Evolutionary conservation across 1,140 invertebrate genomes (phyloP).

Genomic region (Eubasilissa regina): DNA sequence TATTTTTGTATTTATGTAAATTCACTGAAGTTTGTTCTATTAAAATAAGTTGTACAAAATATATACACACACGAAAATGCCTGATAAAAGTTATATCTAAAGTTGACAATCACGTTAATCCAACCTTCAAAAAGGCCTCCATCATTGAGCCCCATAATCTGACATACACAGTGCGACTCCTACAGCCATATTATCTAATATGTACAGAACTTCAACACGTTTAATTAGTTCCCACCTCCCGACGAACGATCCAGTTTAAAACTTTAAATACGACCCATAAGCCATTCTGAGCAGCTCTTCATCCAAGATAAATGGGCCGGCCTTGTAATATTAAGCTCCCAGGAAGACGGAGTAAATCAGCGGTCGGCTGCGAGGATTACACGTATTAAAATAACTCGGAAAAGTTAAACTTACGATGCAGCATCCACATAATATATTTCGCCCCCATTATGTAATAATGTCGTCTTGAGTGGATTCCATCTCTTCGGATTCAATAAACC

Average conservation of each 20-base stretch:
- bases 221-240: constrained; percentile 44
- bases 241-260: constrained; percentile 33
- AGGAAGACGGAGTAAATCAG: constrained; percentile 37
- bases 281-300: constrained; percentile 26
- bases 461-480: constrained; percentile 12
- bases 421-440: constrained; percentile 19
- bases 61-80: neutral
- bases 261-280: constrained; percentile 33
- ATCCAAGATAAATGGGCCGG: constrained; percentile 38
- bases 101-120: constrained; percentile 16
- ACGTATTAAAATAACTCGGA: constrained; percentile 40
- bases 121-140: neutral
- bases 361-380: constrained; percentile 39
- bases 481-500: constrained; percentile 7
- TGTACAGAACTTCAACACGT: constrained; percentile 1
- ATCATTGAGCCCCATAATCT: neutral
- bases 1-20: too few species aligned
- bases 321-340: constrained; percentile 34
- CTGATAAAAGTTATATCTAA: constrained; percentile 1
- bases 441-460: constrained; percentile 34
- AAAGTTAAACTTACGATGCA: constrained; percentile 38
- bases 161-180: neutral
- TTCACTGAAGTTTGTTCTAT: too few species aligned
- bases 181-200: neutral
- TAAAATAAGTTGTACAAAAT: too few species aligned